Base-by-base conservation (phyloP, 1,140 invertebrate genomes). In the Dreissena polymorpha region DNA sequence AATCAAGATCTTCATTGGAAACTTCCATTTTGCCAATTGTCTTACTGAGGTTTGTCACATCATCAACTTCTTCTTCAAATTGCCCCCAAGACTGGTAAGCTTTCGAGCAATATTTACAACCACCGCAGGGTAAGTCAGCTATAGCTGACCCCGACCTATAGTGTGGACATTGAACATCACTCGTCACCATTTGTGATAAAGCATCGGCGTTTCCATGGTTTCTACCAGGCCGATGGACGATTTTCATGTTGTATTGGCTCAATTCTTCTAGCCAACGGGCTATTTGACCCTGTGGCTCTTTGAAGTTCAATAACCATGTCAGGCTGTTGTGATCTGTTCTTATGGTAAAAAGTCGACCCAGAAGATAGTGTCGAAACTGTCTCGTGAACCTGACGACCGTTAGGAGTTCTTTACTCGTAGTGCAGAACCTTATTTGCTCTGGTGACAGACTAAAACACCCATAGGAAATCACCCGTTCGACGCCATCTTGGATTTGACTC, bases 401-500 rank as follows among this genome's bases (percentile, higher is more conserved):
- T 39, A 80, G 27, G 18, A 71, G 49, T 57, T 80, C 77, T n/a
- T 72, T 70, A 10, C 68, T 71, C 10, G 77, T 80, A n/a, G 25
- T 27, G 39, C 39, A 27, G 21, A 3, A n/a, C 25, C 21, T 27
- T 6, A 2, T 1, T 69, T 27, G 18, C 67, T 27, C 67, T 27
- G 23, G 14, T 16, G 16, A 69, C 67, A 29, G 6, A 23, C 67
- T 23, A 69, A 27, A 29, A 69, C 5, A 18, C 39, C 18, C 67
- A 69, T 29, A 21, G 16, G 18, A 21, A 6, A 16, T 27, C 39
- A 86, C 78, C 13, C 74, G 18, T 60, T 87, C 87, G 27, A 65
- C 49, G 39, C 86, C 83, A 21, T 87, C 84, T 49, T 87, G 69
- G n/a, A 74, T 63, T 75, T 91, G 90, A 12, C 71, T 82, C 51